Conservation (phyloP, 2,113 vertebrate species). For the Lucifuga dentata region DNA sequence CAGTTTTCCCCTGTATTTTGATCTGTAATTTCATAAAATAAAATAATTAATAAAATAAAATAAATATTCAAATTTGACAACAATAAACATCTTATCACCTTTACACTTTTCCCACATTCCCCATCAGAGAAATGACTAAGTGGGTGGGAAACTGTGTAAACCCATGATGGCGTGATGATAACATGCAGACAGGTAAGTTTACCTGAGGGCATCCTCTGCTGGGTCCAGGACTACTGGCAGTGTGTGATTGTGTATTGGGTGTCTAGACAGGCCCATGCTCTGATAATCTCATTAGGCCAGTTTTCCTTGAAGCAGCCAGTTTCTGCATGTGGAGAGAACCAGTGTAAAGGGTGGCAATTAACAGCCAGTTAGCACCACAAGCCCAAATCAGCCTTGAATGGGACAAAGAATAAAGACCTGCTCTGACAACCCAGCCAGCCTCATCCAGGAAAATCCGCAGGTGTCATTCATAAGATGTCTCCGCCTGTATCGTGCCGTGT, state of each 20-base stretch:
- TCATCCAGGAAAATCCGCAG: conserved; percentile 34
- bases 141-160: conserved; percentile 70
- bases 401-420: conserved; percentile 52
- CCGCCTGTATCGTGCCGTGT: not conserved
- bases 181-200: conserved; percentile 66
- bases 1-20: not conserved
- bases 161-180: conserved; percentile 76
- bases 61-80: not conserved
- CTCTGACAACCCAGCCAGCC: conserved; percentile 37
- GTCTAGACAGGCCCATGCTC: conserved; percentile 77
- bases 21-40: not conserved
- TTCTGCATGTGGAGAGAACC: conserved; percentile 74
- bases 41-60: not conserved
- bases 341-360: conserved; percentile 74
- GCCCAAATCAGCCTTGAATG: conserved; percentile 68
- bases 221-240: conserved; percentile 1
- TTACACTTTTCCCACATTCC: conserved; percentile 6
- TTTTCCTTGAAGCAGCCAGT: conserved; percentile 68
- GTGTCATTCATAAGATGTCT: conserved; percentile 24
- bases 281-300: conserved; percentile 82
- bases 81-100: conserved; percentile 2
- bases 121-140: conserved; percentile 36
- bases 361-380: conserved; percentile 80
- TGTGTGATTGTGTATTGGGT: conserved; percentile 78
- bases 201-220: conserved; percentile 65